Evolutionary conservation across 2,113 vertebrate species (phyloP).

Genomic region (Phylloscopus trochilus): DNA sequence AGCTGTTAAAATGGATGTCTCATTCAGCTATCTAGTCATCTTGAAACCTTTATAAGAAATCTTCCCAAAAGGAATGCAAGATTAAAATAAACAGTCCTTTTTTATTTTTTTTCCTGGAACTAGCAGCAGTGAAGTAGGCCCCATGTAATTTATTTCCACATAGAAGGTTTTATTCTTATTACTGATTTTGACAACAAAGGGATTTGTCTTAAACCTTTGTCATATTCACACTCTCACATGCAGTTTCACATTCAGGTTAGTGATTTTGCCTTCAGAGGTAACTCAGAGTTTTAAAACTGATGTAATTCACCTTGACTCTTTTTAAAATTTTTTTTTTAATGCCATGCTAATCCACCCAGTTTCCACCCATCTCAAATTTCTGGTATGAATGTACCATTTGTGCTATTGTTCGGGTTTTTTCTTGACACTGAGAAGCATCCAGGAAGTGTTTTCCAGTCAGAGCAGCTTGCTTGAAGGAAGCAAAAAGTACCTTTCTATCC

Average conservation of each 20-base stretch:
- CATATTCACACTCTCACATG: neutral
- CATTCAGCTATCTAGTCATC: neutral
- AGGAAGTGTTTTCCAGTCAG: neutral
- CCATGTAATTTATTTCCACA: neutral
- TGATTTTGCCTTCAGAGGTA: neutral
- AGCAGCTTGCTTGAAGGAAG: conserved; percentile 3
- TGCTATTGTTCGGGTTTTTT: neutral
- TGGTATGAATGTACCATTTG: neutral
- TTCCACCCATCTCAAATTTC: neutral
- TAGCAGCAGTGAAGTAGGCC: neutral
- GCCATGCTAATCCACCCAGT: neutral
- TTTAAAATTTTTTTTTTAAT: neutral
- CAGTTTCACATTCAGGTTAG: neutral
- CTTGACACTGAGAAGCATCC: neutral
- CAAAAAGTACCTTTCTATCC: neutral
- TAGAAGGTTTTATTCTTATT: neutral
- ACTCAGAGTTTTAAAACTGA: neutral
- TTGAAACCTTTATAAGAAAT: conserved; percentile 1
- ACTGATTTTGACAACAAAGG: neutral
- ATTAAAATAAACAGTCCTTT: neutral
- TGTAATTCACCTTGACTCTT: neutral
- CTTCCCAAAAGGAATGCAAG: neutral
- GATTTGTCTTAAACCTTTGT: neutral
- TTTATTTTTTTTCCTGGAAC: neutral
- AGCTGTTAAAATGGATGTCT: neutral